Evolutionary conservation across 2,113 vertebrate species (phyloP).

Genomic region (Leuciscus idus): DNA sequence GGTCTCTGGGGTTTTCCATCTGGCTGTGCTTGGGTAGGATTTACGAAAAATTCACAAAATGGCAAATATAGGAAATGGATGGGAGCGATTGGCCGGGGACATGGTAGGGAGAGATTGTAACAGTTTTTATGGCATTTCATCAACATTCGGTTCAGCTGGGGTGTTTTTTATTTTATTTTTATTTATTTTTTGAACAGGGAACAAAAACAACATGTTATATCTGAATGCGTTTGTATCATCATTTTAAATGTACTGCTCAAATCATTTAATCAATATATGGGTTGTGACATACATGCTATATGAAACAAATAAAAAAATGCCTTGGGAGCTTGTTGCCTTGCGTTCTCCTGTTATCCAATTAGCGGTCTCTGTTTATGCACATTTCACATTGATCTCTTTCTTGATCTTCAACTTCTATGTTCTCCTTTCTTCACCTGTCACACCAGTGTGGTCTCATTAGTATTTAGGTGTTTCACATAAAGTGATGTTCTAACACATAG

Average conservation of each 20-base stretch:
- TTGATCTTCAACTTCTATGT: neutral
- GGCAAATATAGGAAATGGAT: constrained; percentile 60
- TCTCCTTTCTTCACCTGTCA: neutral
- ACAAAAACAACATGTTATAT: constrained; percentile 12
- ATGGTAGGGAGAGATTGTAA: neutral
- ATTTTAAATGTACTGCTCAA: constrained; percentile 21
- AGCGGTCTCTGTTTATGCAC: neutral
- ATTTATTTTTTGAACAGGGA: neutral
- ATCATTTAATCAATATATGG: constrained; percentile 6
- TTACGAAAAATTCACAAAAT: constrained; percentile 64
- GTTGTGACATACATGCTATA: neutral
- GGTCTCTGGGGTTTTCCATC: constrained; percentile 55
- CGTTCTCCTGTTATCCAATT: neutral
- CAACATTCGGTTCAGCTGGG: neutral
- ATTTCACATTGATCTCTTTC: neutral
- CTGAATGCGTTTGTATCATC: neutral
- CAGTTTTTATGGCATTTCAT: constrained; percentile 8
- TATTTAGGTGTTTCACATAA: neutral
- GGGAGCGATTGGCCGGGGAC: constrained; percentile 40
- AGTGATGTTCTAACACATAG: neutral
- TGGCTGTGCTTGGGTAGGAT: constrained; percentile 48
- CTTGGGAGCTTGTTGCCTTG: neutral
- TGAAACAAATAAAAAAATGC: neutral
- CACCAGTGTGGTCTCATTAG: neutral
- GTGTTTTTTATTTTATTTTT: no score